A percentile compares a stretch with the other conserved stretches of the same genome.
These are phyloP conservation scores for Myotis daubentonii DNA, from an alignment of 2,797 vertebrate species.

Conservation along the genomic window DNA sequence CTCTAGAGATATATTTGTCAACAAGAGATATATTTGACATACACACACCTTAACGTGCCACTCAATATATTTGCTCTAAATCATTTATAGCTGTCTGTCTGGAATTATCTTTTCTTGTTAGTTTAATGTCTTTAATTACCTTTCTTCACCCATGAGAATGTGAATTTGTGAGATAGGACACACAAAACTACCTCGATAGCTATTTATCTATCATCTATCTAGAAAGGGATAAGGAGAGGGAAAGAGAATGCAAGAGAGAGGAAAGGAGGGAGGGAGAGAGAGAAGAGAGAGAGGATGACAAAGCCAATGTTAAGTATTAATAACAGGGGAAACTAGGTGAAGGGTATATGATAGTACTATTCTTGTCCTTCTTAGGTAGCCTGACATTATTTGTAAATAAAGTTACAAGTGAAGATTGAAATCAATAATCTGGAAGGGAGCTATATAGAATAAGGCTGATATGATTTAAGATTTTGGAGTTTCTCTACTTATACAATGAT, in stretches of 20 bases:
- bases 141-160: too few species aligned
- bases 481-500: background rate
- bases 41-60: background rate
- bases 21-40: background rate
- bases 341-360: too few species aligned
- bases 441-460: background rate
- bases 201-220: too few species aligned
- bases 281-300: background rate
- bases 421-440: background rate
- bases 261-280: background rate
- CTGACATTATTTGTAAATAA: background rate
- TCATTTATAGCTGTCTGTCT: background rate
- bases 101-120: background rate
- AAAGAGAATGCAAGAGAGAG: background rate
- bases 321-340: too few species aligned
- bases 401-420: background rate
- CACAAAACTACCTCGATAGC: too few species aligned
- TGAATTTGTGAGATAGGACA: too few species aligned
- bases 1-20: background rate
- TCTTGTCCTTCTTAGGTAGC: conserved; percentile 18
- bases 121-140: background rate
- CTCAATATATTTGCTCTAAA: background rate
- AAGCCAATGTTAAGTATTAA: background rate
- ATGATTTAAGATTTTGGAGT: background rate
- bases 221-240: too few species aligned